These are phyloP conservation scores for Drosophila nigritarsus DNA, from an alignment of 2,888 invertebrate genomes.

Conservation along the genomic window DNA sequence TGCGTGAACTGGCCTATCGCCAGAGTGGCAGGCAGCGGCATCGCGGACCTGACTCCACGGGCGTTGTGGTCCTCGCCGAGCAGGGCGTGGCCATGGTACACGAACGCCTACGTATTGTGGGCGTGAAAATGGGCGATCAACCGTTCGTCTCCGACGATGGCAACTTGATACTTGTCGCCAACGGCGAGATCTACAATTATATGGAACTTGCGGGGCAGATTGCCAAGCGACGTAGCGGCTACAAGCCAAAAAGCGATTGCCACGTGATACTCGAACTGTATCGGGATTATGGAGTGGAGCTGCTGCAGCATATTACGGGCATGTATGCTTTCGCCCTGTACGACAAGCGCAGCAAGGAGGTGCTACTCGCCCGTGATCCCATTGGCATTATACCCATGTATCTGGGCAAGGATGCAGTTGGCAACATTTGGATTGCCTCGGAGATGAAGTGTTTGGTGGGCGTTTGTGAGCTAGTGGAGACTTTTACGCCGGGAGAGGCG, in stretches of 20 bases:
- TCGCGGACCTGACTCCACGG: conserved; percentile 84
- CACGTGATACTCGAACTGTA: conserved; percentile 84
- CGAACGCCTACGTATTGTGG: conserved; percentile 82
- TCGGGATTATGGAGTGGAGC: conserved; percentile 76
- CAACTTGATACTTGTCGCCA: conserved; percentile 82
- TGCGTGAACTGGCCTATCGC: conserved; percentile 83
- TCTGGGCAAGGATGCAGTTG: conserved; percentile 80
- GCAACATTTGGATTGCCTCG: conserved; percentile 84
- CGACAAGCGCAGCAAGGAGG: conserved; percentile 76
- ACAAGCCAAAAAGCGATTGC: conserved; percentile 84
- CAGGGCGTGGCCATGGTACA: conserved; percentile 83
- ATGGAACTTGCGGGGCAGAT: conserved; percentile 81
- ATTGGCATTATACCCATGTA: conserved; percentile 85
- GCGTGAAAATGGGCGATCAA: conserved; percentile 83
- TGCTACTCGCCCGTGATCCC: conserved; percentile 84
- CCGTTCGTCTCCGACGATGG: conserved; percentile 81
- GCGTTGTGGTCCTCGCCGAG: conserved; percentile 75
- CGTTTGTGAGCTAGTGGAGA: conserved; percentile 76
- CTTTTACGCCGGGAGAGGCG: conserved; percentile 83
- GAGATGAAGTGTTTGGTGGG: conserved; percentile 84
- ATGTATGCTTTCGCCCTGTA: conserved; percentile 84
- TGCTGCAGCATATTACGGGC: conserved; percentile 83
- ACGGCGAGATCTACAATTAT: conserved; percentile 85
- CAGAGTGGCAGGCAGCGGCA: conserved; percentile 84
- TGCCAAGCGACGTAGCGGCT: conserved; percentile 75